Evolutionary conservation across 1,140 invertebrate species (phyloP), one percentile per base, ranked within the genome.

Genomic region (Zaprionus inermis): DNA sequence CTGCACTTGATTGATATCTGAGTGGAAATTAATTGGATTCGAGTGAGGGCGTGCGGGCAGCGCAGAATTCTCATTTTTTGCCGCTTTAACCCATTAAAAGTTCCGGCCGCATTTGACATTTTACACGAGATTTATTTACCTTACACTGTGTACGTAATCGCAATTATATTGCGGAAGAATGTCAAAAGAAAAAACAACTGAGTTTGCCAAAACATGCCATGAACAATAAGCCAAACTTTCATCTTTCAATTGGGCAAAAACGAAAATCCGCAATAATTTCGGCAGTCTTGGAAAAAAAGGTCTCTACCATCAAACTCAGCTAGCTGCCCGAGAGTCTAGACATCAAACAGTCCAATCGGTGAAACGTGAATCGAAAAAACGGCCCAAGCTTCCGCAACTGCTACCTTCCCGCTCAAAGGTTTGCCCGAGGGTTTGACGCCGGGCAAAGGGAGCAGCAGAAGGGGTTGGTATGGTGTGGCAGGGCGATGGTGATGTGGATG

Each of bases 1-100:
- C 32, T 24, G 44, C 60, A 54, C 41, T 77, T 82, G 79, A 86
- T 86, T 86, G 79, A 84, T 79, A 77, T 86, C 86, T 82, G 74
- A 86, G 79, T 88, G 79, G 69, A 66, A 16, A 20, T 18, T 28
- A 78, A 81, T 75, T 78, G 68, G 38, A 78, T 72, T 78, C 51
- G 3, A 28, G 24, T 28, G 24, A 5, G 24, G 24, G 24, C 5
- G 24, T 24, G 22, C 22, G 1, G 24, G 24, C 24, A 4, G 55
- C 51, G 7, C 51, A 16, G n/a, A 16, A 2, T 20, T 34, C 20
- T 30, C 34, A 36, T 3, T n/a, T 20, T 16, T 24, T 20, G n/a
- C n/a, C n/a, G n/a, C n/a, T 16, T 34, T 63, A 16, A 30, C 34
- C 30, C 55, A 36, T 54, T 54, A 28, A 54, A 9, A 30, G 24